Base-by-base conservation (phyloP, 1,140 invertebrate genomes). In the Ruditapes philippinarum region DNA sequence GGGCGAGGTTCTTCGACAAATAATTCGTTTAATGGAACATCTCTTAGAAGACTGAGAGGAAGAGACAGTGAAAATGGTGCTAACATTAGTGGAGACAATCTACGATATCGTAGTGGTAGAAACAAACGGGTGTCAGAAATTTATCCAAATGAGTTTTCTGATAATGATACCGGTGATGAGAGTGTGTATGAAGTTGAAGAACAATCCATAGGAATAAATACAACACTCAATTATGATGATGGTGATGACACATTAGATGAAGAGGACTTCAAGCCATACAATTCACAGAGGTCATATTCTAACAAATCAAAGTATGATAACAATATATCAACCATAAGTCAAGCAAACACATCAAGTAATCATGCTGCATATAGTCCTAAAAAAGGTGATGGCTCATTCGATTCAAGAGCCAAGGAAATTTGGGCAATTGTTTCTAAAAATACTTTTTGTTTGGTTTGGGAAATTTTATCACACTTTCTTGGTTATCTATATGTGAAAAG, bases 101-200 rank as follows among this genome's bases (percentile, higher is more conserved):
- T 78, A 17, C n/a, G 74, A 54, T 78, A 28, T n/a, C 74, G 74
- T n/a, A 31, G 68, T 91, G 33, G 90, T 91, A 25, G 73, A 51
- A 54, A 80, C 49, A 73, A 79, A 74, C 28, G 60, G 4, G 31
- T 42, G 40, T 54, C 68, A 19, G 82, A 80, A 78, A 83, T 89
- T 33, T 89, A 90, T 76, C 90, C 85, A n/a, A 91, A 92, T 83
- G 94, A 95, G 51, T 94, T 93, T 51, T 93, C 93, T 12, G 94
- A 95, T 68, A 92, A 91, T 36, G 94, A 89, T 65, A 89, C 87
- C 1, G 87, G 65, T 19, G 94, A 95, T 65, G 93, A 92, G 49
- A 94, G 94, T 83, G 85, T 91, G 2, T 93, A 92, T 86, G 91
- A 92, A 65, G 93, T 94, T 22, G 92, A 92, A 79, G 94, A 94